phyloP scores from a whole-genome alignment of 1,140 invertebrate species.

The Drosophila tropicalis region DNA sequence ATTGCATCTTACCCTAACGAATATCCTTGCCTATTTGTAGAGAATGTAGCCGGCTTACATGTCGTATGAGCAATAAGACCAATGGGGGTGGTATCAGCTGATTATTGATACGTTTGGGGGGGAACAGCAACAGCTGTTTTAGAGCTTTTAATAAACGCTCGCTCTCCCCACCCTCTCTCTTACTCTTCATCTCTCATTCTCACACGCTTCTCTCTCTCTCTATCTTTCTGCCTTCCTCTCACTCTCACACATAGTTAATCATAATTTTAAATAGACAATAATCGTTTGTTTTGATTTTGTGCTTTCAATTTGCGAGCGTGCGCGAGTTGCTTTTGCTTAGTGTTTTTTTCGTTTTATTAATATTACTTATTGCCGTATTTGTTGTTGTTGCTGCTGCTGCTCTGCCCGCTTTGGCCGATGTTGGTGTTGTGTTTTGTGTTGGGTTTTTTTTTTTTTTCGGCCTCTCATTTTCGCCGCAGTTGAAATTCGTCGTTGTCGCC shows the following conservation, averaged over 20 bases:
- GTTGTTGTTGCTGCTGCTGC: constrained; percentile 32
- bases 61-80: constrained; percentile 23
- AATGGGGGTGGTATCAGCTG: constrained; percentile 44
- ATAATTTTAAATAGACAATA: constrained; percentile 82
- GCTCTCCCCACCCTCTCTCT: not conserved
- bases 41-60: constrained; percentile 43
- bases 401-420: constrained; percentile 28
- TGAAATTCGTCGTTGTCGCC: constrained; percentile 71
- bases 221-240: constrained; percentile 8
- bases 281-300: constrained; percentile 80
- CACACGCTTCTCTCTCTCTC: constrained; percentile 9
- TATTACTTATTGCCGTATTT: constrained; percentile 56
- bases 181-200: constrained; percentile 6
- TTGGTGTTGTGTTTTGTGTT: not conserved
- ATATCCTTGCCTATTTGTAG: too few relatives aligned
- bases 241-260: constrained; percentile 62
- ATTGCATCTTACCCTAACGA: too few relatives aligned
- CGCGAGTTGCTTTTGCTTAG: constrained; percentile 70
- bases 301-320: constrained; percentile 76
- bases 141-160: not conserved
- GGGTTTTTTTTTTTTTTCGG: constrained; percentile 42
- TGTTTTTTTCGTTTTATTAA: constrained; percentile 46
- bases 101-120: constrained; percentile 59
- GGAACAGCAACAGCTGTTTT: constrained; percentile 62
- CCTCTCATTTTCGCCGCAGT: constrained; percentile 72